These are phyloP conservation scores for Caiman crocodilus DNA, from an alignment of 2,797 vertebrate species.

Conservation along the genomic window DNA sequence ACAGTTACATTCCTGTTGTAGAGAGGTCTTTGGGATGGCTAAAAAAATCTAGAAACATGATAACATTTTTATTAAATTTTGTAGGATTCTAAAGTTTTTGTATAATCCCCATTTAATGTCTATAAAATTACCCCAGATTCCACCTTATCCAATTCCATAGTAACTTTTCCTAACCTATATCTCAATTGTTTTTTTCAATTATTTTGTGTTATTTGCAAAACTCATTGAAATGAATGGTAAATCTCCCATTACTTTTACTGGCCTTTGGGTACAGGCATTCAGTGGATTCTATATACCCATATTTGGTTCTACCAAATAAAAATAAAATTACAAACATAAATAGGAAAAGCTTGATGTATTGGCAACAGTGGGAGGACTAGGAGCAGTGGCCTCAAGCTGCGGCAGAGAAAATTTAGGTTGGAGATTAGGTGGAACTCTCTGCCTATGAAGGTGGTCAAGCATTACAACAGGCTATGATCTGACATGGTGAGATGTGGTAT, in stretches of 20 bases:
- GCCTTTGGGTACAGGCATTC: fast-evolving
- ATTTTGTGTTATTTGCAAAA: background rate
- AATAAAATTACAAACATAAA: background rate
- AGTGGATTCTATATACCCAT: fast-evolving
- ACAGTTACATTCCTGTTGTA: background rate
- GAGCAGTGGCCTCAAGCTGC: no score
- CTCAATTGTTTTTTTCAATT: background rate
- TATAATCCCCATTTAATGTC: background rate
- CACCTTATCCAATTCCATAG: background rate
- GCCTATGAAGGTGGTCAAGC: no score
- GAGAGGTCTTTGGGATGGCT: background rate
- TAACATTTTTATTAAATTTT: background rate
- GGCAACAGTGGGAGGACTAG: no score
- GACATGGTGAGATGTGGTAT: no score
- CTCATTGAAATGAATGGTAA: background rate
- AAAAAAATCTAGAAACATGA: background rate
- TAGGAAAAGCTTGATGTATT: no score
- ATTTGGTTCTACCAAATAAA: fast-evolving
- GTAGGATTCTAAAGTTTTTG: background rate
- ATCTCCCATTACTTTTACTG: background rate
- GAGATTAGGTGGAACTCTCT: no score
- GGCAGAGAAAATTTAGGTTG: no score
- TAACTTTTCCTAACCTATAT: fast-evolving
- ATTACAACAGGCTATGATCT: no score
- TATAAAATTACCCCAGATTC: background rate